Evolutionary conservation across 2,797 vertebrate species (phyloP).

Genomic region (Hyperoplus lanceolatus): DNA sequence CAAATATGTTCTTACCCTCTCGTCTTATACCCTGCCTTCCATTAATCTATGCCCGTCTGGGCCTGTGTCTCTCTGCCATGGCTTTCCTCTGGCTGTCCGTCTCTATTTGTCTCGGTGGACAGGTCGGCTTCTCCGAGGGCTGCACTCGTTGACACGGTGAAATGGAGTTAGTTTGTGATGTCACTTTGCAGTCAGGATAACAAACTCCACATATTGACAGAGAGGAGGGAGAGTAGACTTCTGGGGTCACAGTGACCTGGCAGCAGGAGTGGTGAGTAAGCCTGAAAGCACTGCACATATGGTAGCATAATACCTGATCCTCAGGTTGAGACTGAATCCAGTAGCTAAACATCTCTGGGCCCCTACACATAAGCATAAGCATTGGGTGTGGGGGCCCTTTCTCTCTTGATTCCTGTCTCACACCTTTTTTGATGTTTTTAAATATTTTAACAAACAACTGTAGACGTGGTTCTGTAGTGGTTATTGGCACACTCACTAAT

Average conservation of each 20-base stretch:
- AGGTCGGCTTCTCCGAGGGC: conserved; percentile 76
- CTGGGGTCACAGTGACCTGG: conserved; percentile 51
- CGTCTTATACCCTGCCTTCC: conserved; percentile 25
- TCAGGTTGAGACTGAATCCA: not conserved
- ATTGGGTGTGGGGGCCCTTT: too few relatives aligned
- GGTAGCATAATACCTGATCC: not conserved
- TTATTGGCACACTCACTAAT: too few relatives aligned
- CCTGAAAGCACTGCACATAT: conserved; percentile 32
- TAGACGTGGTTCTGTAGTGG: too few relatives aligned
- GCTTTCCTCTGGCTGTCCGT: conserved; percentile 68
- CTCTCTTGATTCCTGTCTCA: too few relatives aligned
- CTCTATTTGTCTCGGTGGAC: conserved; percentile 82
- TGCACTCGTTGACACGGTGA: conserved; percentile 70
- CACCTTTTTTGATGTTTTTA: too few relatives aligned
- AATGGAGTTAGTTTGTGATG: conserved; percentile 75
- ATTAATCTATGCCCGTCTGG: conserved; percentile 48
- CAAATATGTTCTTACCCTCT: conserved; percentile 46
- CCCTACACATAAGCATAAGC: too few relatives aligned
- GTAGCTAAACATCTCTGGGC: too few relatives aligned
- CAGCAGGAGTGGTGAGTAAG: conserved; percentile 22
- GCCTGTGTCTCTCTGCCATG: conserved; percentile 50
- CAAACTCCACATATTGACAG: conserved; percentile 66
- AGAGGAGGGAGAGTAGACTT: conserved; percentile 49
- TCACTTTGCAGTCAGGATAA: conserved; percentile 74
- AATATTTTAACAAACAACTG: too few relatives aligned